These are phyloP conservation scores for Phengaris arion DNA, from an alignment of 2,888 invertebrate genomes.

Conservation along the genomic window DNA sequence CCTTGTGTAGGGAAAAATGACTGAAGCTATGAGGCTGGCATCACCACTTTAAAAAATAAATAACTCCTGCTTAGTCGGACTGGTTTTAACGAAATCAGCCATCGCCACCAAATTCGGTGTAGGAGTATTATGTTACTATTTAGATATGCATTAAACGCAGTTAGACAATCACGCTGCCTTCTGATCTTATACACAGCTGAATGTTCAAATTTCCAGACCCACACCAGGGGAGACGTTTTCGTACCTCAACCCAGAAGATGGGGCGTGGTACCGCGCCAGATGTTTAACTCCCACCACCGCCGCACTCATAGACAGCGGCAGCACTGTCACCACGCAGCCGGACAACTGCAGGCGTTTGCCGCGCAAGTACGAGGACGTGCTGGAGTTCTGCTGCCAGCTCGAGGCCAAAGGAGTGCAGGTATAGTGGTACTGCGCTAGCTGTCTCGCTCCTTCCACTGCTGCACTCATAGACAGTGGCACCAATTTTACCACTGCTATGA, in stretches of 20 bases:
- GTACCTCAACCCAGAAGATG: constrained; percentile 51
- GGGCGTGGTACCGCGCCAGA: constrained; percentile 65
- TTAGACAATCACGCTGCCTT: no score
- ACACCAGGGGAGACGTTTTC: constrained; percentile 55
- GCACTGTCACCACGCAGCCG: constrained; percentile 39
- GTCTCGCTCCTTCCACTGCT: constrained; percentile 39
- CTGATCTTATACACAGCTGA: not conserved
- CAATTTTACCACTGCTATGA: constrained; percentile 38
- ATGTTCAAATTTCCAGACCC: constrained; percentile 44
- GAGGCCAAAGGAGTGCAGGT: constrained; percentile 46
- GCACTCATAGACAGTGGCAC: no score
- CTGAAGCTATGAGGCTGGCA: no score
- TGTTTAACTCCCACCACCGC: constrained; percentile 44
- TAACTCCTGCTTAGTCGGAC: no score
- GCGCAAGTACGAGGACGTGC: constrained; percentile 43
- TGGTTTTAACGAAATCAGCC: no score
- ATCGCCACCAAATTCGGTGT: no score
- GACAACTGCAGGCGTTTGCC: constrained; percentile 45
- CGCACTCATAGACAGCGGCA: constrained; percentile 56
- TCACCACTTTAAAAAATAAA: no score
- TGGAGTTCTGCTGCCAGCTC: constrained; percentile 60
- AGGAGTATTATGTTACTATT: no score
- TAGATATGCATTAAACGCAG: no score
- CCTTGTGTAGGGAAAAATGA: no score
- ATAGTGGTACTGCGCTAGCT: constrained; percentile 61